phyloP scores from a whole-genome alignment of 2,113 vertebrate genomes.

The Fulica atra region DNA sequence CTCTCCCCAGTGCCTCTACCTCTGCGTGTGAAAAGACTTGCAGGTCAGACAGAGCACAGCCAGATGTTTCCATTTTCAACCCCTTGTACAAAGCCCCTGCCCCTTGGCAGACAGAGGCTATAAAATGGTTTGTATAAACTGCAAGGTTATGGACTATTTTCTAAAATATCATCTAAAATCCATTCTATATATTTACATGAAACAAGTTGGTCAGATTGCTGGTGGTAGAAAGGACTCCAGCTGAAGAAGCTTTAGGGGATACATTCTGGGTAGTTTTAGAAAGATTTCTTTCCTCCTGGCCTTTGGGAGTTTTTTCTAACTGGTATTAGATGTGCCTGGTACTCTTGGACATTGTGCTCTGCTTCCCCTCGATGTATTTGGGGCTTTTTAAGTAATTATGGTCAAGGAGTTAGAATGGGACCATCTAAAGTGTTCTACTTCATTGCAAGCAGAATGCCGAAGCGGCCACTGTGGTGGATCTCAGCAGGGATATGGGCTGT shows the following conservation, averaged over 20 bases:
- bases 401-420: background rate
- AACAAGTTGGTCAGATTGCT: background rate
- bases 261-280: fast-evolving
- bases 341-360: background rate
- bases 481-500: background rate
- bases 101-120: background rate
- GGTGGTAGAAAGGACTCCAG: background rate
- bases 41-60: background rate
- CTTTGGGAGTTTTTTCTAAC: background rate
- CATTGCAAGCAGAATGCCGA: background rate
- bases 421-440: background rate
- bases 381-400: background rate
- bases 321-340: background rate
- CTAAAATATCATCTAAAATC: background rate
- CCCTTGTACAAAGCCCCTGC: background rate
- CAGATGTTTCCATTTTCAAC: background rate
- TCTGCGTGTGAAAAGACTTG: background rate
- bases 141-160: background rate
- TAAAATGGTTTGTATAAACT: background rate
- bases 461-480: background rate
- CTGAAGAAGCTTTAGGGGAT: background rate
- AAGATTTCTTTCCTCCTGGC: background rate
- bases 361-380: background rate
- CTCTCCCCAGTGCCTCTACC: background rate
- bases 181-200: background rate